Conservation (phyloP, 2,797 vertebrate species). For the Xiphorhynchus erythropygius region DNA sequence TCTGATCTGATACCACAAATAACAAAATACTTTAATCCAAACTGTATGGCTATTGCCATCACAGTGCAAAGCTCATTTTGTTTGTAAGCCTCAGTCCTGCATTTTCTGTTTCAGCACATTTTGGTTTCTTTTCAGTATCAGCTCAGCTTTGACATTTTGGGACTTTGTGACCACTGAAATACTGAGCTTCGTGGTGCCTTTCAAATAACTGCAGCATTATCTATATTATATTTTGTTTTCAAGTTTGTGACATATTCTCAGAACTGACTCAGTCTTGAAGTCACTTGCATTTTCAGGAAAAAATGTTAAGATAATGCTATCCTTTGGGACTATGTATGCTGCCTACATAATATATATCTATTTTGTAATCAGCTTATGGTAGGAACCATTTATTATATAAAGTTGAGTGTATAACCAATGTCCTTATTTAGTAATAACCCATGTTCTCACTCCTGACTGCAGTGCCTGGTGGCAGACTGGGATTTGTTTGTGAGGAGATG, state of each 20-base stretch:
- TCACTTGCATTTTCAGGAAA: neutral
- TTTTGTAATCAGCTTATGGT: slow-evolving; percentile 16
- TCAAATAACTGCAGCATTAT: neutral
- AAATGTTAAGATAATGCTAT: neutral
- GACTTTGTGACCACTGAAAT: neutral
- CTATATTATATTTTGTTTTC: neutral
- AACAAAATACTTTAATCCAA: slow-evolving; percentile 31
- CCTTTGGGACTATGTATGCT: neutral
- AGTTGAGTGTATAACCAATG: neutral
- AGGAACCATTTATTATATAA: neutral
- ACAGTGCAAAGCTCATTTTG: neutral
- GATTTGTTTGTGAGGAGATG: neutral
- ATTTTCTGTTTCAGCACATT: neutral
- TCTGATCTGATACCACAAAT: neutral
- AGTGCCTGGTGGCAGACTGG: neutral
- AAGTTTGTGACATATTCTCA: neutral
- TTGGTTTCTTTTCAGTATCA: neutral
- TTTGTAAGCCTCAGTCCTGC: neutral
- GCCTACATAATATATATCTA: neutral
- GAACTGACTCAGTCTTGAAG: neutral
- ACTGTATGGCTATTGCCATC: neutral
- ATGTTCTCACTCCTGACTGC: neutral
- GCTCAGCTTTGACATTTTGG: neutral
- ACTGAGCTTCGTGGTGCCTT: neutral
- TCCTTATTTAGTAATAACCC: slow-evolving; percentile 43